Base-by-base conservation (phyloP, 92 coral and sea anemone genomes). In the Plumapathes pennacea region DNA sequence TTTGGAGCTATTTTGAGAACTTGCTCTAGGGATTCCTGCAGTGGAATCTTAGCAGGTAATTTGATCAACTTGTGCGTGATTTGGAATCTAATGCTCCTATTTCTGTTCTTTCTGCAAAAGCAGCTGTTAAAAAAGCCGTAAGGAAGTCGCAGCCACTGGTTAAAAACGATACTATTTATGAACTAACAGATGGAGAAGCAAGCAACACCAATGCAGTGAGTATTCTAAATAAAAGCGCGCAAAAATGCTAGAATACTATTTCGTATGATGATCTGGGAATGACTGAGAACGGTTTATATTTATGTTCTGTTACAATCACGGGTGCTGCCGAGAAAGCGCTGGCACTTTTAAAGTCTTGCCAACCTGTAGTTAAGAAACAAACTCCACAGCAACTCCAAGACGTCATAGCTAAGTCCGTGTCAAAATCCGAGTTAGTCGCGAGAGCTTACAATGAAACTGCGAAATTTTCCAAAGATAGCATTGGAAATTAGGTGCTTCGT, bases 401-500 rank as follows among this genome's bases (percentile, higher is more conserved):
- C 38, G 72, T 83, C 5, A 61, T 68, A 9, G 88, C 83, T 15
- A 70, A 78, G 0, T 82, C 49, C 31, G 72, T 91, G 31, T 60
- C 70, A 1, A 91, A 69, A 30, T 71, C 69, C 18, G 86, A 83
- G 9, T 54, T 91, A 22, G 86, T 83, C 7, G 49, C 71, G 32
- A 67, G 72, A 48, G 90, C 90, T 24, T 76, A 72, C 50, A 38
- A 56, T 0, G 81, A 84, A 14, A 72, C 96, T 15, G 77, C 92
- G 27, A 53, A 49, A 37, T 87, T 91, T 20, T 61, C 96, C 12
- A 92, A 88, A 15, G 76, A 70, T 41, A 91, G 88, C 66, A 52
- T 91, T 26, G 97, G 97, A 17, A 91, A 74, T 60, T 89, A 76
- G 70, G 59, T 91, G 68, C 58, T 91, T 34, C 74, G 89, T 25